phyloP scores from a whole-genome alignment of 2,888 invertebrate genomes.

The Danaus chrysippus region DNA sequence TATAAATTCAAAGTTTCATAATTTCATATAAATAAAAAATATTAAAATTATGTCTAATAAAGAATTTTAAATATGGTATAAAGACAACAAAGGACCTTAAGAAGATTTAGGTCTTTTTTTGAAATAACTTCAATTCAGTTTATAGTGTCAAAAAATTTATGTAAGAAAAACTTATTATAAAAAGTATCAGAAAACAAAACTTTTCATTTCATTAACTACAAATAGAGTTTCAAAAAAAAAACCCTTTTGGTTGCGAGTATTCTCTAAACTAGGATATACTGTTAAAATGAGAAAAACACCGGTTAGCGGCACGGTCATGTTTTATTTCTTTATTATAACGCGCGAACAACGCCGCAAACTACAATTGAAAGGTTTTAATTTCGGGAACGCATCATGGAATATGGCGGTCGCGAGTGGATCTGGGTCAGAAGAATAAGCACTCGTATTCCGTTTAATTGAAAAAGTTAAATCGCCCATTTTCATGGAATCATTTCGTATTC shows the following conservation, averaged over 20 bases:
- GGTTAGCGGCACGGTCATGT: slow-evolving; percentile 13
- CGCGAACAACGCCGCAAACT: slow-evolving; percentile 43
- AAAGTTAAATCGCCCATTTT: slow-evolving; percentile 47
- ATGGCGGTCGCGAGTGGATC: slow-evolving; percentile 38
- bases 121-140: no score
- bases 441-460: slow-evolving; percentile 31
- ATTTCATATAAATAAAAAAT: no score
- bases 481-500: slow-evolving; percentile 51
- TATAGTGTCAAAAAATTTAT: no score
- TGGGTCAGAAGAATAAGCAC: slow-evolving; percentile 37
- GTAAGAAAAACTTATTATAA: background rate
- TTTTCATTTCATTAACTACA: slow-evolving; percentile 9
- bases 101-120: no score
- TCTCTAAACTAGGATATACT: slow-evolving; percentile 27
- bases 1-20: no score
- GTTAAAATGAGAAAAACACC: slow-evolving; percentile 23
- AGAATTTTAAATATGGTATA: no score
- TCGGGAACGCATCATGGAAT: slow-evolving; percentile 49
- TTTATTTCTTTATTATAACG: slow-evolving; percentile 42
- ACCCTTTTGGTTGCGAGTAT: slow-evolving; percentile 18
- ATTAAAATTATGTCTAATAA: no score
- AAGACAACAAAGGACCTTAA: no score
- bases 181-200: background rate
- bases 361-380: slow-evolving; percentile 57
- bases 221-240: slow-evolving; percentile 18